A percentile compares a stretch with the other conserved stretches of the same genome.
Evolutionary conservation across 2,888 invertebrate species (phyloP).

Genomic region (Scaptomyza cyrtandrae): DNA sequence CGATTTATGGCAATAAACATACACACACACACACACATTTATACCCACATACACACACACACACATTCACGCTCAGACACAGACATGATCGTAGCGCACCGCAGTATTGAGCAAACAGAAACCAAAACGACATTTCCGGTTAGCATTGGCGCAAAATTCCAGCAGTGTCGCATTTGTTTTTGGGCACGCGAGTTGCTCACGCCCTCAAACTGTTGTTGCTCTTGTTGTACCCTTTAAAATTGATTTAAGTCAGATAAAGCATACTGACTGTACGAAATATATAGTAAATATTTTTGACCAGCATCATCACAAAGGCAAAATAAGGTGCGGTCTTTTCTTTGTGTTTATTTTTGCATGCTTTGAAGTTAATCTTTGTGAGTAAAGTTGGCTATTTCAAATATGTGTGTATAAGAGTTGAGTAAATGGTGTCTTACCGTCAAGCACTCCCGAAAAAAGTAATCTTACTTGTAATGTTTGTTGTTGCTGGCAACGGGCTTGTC

Average conservation of each 20-base stretch:
- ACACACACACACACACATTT: background rate
- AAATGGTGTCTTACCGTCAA: background rate
- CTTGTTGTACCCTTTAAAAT: conserved; percentile 10
- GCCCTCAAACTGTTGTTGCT: conserved; percentile 25
- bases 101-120: conserved; percentile 55
- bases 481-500: conserved; percentile 57
- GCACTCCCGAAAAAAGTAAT: background rate
- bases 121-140: conserved; percentile 74
- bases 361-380: too few species aligned
- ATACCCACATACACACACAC: background rate
- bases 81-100: conserved; percentile 5
- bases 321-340: background rate
- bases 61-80: conserved; percentile 2
- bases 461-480: conserved; percentile 15
- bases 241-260: background rate
- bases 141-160: conserved; percentile 56
- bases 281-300: too few species aligned
- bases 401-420: background rate
- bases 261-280: too few species aligned
- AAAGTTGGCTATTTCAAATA: too few species aligned
- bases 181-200: conserved; percentile 37
- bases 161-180: conserved; percentile 65
- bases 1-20: conserved; percentile 41
- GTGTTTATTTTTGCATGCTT: too few species aligned
- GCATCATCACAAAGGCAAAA: too few species aligned